Conservation (phyloP, 2,113 vertebrate genomes). For the Gallinago paraguaiae region DNA sequence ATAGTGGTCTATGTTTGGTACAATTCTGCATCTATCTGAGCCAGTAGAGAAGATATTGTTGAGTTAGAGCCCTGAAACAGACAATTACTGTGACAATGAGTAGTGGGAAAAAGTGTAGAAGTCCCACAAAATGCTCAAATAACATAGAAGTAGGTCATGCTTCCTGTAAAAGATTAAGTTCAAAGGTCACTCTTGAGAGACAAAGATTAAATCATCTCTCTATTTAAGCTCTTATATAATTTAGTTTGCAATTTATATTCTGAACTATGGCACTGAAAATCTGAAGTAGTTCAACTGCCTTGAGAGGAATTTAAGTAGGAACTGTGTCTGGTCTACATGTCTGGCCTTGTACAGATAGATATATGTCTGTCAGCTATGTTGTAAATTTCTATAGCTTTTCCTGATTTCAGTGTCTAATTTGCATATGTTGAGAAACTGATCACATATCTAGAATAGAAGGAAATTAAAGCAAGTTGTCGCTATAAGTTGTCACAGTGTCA, state of each 20-base stretch:
- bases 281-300: not conserved
- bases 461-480: not conserved
- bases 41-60: not conserved
- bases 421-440: not conserved
- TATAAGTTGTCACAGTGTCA: not conserved
- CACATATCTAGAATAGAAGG: not conserved
- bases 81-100: not conserved
- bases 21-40: not conserved
- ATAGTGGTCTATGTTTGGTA: not conserved
- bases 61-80: not conserved
- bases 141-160: not conserved
- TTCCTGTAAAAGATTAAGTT: slow-evolving; percentile 6
- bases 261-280: not conserved
- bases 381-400: not conserved
- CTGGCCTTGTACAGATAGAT: not conserved
- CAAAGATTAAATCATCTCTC: slow-evolving; percentile 27
- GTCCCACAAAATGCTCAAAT: not conserved
- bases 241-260: slow-evolving; percentile 8
- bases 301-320: not conserved
- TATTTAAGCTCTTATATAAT: slow-evolving; percentile 24
- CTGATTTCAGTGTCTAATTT: not conserved
- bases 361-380: not conserved
- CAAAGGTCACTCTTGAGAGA: not conserved
- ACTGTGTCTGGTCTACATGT: not conserved
- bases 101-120: not conserved